Conservation (phyloP, 2,797 vertebrate species). For the Gorsachius magnificus region DNA sequence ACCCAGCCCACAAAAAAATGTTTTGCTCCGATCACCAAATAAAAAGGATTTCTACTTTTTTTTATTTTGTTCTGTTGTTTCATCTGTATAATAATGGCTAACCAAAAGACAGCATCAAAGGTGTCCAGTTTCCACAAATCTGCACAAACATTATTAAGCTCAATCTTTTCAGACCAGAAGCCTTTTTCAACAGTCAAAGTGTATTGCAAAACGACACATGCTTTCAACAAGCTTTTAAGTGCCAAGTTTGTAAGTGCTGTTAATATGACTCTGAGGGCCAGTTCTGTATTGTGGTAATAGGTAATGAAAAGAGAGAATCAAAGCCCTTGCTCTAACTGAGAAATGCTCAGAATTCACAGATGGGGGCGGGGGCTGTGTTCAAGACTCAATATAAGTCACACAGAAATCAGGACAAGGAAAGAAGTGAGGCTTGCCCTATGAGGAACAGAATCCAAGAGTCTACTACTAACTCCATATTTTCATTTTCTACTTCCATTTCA, state of each 20-base stretch:
- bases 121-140: background rate
- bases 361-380: fast-evolving
- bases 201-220: fast-evolving
- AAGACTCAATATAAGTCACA: background rate
- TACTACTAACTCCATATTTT: background rate
- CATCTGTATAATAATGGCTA: background rate
- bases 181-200: background rate
- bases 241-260: background rate
- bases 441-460: background rate
- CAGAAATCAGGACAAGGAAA: background rate
- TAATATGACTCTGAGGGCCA: background rate
- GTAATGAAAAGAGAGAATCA: background rate
- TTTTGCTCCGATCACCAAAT: background rate
- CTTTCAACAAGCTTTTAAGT: background rate
- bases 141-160: background rate
- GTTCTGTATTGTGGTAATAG: background rate
- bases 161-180: background rate
- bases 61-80: background rate
- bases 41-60: background rate
- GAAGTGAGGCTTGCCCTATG: background rate
- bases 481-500: background rate
- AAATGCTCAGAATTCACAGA: background rate
- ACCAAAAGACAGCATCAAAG: background rate
- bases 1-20: background rate
- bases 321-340: background rate